Conservation (phyloP, 2,797 vertebrate genomes). For the Chelidonichthys spinosus region DNA sequence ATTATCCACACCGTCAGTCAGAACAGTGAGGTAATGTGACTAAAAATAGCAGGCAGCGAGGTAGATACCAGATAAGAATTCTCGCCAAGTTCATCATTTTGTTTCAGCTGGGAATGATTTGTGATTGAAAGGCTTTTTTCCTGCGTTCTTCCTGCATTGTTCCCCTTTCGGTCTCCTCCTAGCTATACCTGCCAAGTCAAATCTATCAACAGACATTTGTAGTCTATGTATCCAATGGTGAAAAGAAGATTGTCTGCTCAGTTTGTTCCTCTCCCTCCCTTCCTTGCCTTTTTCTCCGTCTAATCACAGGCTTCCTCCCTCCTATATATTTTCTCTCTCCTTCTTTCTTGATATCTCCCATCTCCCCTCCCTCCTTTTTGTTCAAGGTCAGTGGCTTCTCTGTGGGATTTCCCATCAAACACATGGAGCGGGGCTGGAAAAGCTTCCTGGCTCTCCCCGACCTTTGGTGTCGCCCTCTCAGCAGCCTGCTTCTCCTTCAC, state of each 20-base stretch:
- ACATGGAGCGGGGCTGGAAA: conserved; percentile 14
- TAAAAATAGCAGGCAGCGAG: conserved; percentile 16
- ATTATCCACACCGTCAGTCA: neutral
- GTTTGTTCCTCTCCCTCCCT: neutral
- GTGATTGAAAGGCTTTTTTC: conserved; percentile 1
- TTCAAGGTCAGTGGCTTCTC: conserved; percentile 57
- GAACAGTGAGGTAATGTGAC: neutral
- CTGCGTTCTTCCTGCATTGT: neutral
- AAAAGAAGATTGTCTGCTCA: neutral
- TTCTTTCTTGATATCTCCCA: neutral
- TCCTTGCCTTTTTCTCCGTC: neutral
- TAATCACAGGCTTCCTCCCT: neutral
- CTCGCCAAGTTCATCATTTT: conserved; percentile 30
- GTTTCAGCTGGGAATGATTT: conserved; percentile 8
- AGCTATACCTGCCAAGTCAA: conserved; percentile 28
- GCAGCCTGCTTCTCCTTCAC: conserved; percentile 17
- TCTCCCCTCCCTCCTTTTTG: conserved; percentile 34
- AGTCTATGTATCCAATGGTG: neutral
- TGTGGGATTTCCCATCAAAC: conserved; percentile 58
- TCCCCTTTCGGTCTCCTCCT: neutral
- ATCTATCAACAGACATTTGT: conserved; percentile 38
- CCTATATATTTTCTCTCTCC: neutral
- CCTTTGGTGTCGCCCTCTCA: conserved; percentile 39
- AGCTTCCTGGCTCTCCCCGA: conserved; percentile 43
- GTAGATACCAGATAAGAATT: conserved; percentile 8